A percentile compares a stretch with the other conserved stretches of the same genome.
Conservation (phyloP, 2,888 invertebrate species). For the Brassicogethes aeneus region DNA sequence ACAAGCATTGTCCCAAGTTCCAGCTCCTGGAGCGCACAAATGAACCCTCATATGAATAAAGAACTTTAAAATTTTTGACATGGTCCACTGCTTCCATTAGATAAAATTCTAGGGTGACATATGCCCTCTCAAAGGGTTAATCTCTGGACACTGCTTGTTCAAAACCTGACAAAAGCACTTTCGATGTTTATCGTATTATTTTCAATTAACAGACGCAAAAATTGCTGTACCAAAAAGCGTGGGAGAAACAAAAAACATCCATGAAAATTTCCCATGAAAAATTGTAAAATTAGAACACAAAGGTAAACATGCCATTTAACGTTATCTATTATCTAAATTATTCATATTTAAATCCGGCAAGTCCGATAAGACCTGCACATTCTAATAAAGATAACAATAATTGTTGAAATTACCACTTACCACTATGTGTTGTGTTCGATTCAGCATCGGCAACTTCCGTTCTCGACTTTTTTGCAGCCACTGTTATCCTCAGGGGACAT, state of each 20-base stretch:
- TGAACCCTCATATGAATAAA: constrained; percentile 27
- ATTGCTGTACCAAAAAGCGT: neutral
- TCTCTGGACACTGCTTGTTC: constrained; percentile 19
- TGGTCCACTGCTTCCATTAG: constrained; percentile 27
- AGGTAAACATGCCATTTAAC: too few relatives aligned
- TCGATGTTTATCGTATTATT: neutral
- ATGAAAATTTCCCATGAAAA: too few relatives aligned
- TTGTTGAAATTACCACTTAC: constrained; percentile 50
- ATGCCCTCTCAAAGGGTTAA: constrained; percentile 24
- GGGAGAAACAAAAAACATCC: too few relatives aligned
- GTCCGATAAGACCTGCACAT: too few relatives aligned
- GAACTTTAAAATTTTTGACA: constrained; percentile 29
- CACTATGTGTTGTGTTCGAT: constrained; percentile 85
- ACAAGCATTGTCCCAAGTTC: neutral
- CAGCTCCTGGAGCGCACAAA: neutral
- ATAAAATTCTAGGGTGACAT: constrained; percentile 26
- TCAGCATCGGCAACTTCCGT: constrained; percentile 81
- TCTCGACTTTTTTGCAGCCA: constrained; percentile 59
- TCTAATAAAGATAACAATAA: too few relatives aligned
- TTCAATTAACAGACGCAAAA: neutral
- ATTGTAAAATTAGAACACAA: too few relatives aligned
- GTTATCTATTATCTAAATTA: too few relatives aligned
- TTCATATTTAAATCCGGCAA: too few relatives aligned
- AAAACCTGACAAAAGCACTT: neutral
- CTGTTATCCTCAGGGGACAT: constrained; percentile 52